Conservation (phyloP, 1,140 invertebrate genomes). For the Drosophila kohkoa region DNA sequence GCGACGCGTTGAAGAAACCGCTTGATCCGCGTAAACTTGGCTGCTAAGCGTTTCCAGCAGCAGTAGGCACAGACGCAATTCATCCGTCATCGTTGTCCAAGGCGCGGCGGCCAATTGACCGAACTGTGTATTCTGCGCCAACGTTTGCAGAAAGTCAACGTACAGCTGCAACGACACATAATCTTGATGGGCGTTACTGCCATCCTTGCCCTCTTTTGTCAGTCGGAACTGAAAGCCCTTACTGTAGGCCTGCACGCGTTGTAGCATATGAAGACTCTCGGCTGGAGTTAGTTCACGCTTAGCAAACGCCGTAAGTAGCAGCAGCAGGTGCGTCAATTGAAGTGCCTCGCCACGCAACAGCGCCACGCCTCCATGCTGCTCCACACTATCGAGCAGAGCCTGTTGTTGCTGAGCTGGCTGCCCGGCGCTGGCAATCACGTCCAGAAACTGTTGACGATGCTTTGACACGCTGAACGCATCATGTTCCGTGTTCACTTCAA, state of each 20-base stretch:
- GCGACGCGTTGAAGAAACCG: slow-evolving; percentile 10
- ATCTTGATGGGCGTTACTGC: neutral
- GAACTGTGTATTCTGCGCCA: slow-evolving; percentile 62
- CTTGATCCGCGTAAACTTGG: slow-evolving; percentile 22
- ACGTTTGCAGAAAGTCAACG: slow-evolving; percentile 61
- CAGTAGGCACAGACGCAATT: slow-evolving; percentile 56
- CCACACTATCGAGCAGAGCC: slow-evolving; percentile 58
- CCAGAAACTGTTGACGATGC: slow-evolving; percentile 72
- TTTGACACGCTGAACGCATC: slow-evolving; percentile 42
- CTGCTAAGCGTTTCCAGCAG: slow-evolving; percentile 49
- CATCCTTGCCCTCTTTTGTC: slow-evolving; percentile 12
- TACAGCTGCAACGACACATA: slow-evolving; percentile 66
- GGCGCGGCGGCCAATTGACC: slow-evolving; percentile 11
- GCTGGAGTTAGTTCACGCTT: slow-evolving; percentile 35
- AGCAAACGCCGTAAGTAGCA: slow-evolving; percentile 72
- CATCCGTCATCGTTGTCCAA: slow-evolving; percentile 56
- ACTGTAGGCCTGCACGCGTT: slow-evolving; percentile 43
- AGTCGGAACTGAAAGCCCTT: slow-evolving; percentile 40
- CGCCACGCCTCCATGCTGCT: slow-evolving; percentile 54
- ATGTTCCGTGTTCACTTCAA: slow-evolving; percentile 35
- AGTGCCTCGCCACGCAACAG: slow-evolving; percentile 51
- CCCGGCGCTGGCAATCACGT: slow-evolving; percentile 57
- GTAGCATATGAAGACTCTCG: slow-evolving; percentile 61
- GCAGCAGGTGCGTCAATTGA: slow-evolving; percentile 66
- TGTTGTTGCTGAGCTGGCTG: slow-evolving; percentile 48